A percentile compares a stretch with the other conserved stretches of the same genome.
Evolutionary conservation across 2,797 vertebrate species (phyloP).

Genomic region (Gymnopithys bicolor): DNA sequence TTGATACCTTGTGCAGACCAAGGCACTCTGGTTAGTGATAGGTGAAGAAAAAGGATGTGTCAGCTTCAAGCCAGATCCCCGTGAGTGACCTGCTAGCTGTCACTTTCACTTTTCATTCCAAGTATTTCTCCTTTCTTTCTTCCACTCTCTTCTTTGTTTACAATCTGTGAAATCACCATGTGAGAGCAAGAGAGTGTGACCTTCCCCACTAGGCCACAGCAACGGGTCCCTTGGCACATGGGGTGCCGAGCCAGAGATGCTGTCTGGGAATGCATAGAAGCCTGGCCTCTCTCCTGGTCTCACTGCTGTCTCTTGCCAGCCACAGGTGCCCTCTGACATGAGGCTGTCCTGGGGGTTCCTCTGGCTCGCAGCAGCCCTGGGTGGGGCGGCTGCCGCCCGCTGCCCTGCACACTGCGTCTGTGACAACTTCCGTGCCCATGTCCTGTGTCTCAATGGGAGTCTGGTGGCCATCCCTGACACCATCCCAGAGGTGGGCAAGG

Average conservation of each 20-base stretch:
- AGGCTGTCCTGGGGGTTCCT: constrained; percentile 57
- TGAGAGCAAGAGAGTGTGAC: not conserved
- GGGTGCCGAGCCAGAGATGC: rapidly evolving
- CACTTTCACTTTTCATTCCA: not conserved
- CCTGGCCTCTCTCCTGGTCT: not conserved
- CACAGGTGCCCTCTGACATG: not conserved
- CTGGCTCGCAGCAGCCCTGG: not conserved
- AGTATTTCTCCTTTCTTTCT: not conserved
- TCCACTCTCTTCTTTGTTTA: not conserved
- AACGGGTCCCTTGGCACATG: rapidly evolving
- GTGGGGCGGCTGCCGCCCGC: not conserved
- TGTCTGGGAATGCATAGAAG: rapidly evolving
- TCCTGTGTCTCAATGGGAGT: constrained; percentile 83
- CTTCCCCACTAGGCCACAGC: not conserved
- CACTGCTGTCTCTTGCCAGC: not conserved
- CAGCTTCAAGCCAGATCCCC: not conserved
- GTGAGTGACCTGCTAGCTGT: not conserved
- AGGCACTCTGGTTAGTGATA: not conserved
- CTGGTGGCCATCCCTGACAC: constrained; percentile 78
- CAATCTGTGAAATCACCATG: not conserved
- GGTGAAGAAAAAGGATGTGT: not conserved
- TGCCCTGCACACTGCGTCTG: constrained; percentile 87
- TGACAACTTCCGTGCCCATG: constrained; percentile 76
- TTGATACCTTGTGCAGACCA: not conserved
- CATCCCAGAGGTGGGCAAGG: constrained; percentile 83